These are phyloP conservation scores for Gallinago nigripennis DNA, from an alignment of 2,797 vertebrate species.

Conservation along the genomic window DNA sequence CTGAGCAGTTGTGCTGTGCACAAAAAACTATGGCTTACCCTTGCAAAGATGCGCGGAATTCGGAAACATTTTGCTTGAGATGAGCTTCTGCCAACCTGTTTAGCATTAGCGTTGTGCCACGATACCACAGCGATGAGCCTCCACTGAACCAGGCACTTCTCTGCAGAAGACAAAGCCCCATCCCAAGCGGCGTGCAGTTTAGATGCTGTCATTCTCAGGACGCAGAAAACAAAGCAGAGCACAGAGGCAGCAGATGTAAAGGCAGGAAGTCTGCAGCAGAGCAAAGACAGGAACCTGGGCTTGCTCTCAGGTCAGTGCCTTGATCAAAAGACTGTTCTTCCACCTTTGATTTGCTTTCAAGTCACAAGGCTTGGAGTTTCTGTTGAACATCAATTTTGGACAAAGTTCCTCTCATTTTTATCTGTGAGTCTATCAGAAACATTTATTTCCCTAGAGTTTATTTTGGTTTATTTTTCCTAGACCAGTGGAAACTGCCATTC, in stretches of 20 bases:
- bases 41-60: background rate
- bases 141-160: no score
- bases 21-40: background rate
- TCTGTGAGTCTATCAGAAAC: background rate
- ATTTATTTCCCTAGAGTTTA: background rate
- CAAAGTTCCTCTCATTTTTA: background rate
- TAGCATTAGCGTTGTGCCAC: background rate
- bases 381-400: background rate
- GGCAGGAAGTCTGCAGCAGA: background rate
- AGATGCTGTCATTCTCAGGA: background rate
- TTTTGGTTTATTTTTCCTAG: background rate
- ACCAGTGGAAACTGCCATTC: background rate
- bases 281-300: background rate
- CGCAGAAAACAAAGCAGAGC: background rate
- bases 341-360: background rate
- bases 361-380: background rate
- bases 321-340: background rate
- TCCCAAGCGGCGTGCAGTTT: rapidly evolving
- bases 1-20: background rate
- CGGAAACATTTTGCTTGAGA: background rate
- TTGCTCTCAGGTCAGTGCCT: background rate
- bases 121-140: background rate
- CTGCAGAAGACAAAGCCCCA: background rate
- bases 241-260: background rate
- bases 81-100: background rate